Conservation (phyloP, 2,888 invertebrate species). For the Drosophila cracens region DNA sequence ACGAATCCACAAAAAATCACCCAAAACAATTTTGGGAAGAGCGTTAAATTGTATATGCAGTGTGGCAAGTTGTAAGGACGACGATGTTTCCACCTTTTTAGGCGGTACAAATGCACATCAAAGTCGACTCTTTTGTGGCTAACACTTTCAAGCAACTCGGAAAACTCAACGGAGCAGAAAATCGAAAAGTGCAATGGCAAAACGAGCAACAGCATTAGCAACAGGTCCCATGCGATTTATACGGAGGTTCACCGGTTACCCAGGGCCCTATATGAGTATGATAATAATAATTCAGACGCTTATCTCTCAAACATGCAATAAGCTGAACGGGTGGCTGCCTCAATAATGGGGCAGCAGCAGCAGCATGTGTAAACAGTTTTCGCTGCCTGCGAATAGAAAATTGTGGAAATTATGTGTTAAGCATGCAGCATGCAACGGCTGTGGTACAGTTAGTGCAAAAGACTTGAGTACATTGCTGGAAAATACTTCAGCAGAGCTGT, state of each 20-base stretch:
- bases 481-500: constrained; percentile 31
- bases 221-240: constrained; percentile 52
- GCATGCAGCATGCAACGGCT: constrained; percentile 59
- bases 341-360: constrained; percentile 20
- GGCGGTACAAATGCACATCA: constrained; percentile 13
- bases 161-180: constrained; percentile 84
- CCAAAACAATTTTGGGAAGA: constrained; percentile 34
- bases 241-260: constrained; percentile 33
- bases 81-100: constrained; percentile 42
- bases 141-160: constrained; percentile 30
- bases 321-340: constrained; percentile 55
- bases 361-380: constrained; percentile 51
- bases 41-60: constrained; percentile 28
- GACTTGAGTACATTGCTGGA: constrained; percentile 42
- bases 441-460: constrained; percentile 63
- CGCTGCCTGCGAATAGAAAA: constrained; percentile 59
- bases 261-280: constrained; percentile 52
- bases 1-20: constrained; percentile 40
- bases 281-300: constrained; percentile 75
- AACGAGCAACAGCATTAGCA: constrained; percentile 53
- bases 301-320: constrained; percentile 72
- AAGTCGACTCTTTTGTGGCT: constrained; percentile 13
- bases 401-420: constrained; percentile 70
- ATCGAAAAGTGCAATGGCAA: constrained; percentile 74
- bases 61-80: constrained; percentile 19